phyloP scores from a whole-genome alignment of 2,888 invertebrate species.

The Cheiracanthium punctorium region DNA sequence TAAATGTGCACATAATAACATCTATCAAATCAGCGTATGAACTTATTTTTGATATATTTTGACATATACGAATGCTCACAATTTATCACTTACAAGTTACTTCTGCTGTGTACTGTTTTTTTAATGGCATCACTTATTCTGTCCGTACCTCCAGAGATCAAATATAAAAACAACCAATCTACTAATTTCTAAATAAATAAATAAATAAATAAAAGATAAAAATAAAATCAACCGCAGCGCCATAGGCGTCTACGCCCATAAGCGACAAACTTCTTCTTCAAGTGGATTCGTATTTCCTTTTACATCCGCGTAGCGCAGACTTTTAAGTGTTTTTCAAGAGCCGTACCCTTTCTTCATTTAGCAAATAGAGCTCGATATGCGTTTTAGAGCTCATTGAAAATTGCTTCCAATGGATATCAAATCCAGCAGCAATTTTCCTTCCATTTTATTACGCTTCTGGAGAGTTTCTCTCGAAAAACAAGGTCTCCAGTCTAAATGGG shows the following conservation, averaged over 20 bases:
- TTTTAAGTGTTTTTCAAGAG: neutral
- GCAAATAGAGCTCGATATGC: neutral
- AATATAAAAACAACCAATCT: neutral
- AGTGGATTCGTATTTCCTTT: neutral
- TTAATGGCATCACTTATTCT: no score
- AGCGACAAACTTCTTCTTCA: neutral
- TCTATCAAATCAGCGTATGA: no score
- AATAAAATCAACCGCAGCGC: neutral
- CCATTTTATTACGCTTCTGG: no score
- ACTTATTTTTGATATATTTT: no score
- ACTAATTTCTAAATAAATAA: neutral
- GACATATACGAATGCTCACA: no score
- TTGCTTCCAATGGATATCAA: neutral
- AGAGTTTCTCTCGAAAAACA: no score
- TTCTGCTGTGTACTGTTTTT: no score
- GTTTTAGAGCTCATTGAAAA: neutral
- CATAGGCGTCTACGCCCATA: neutral
- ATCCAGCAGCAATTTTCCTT: neutral
- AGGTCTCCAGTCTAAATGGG: no score
- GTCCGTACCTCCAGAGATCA: neutral
- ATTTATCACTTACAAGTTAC: no score
- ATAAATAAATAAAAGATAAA: neutral
- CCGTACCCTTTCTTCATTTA: neutral
- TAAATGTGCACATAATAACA: no score
- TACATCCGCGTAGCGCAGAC: neutral